These are phyloP conservation scores for Desoria tigrina DNA, from an alignment of 2,888 invertebrate species.

Conservation along the genomic window DNA sequence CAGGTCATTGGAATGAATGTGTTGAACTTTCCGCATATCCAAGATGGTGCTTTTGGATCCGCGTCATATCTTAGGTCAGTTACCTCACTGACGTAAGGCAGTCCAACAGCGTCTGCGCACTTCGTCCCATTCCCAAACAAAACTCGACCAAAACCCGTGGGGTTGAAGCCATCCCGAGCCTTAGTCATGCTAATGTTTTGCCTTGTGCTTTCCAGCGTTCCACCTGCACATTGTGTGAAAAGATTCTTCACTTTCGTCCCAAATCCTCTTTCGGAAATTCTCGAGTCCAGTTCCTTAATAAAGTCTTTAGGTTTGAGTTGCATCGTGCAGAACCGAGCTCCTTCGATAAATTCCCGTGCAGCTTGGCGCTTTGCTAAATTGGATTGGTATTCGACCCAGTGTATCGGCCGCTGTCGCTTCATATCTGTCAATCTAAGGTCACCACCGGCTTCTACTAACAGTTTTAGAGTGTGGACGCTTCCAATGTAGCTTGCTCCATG, in stretches of 20 bases:
- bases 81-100: slow-evolving; percentile 47
- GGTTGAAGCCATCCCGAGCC: slow-evolving; percentile 9
- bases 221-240: not conserved
- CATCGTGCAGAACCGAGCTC: slow-evolving; percentile 44
- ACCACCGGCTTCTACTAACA: slow-evolving; percentile 58
- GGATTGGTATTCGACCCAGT: slow-evolving; percentile 50
- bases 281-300: not conserved
- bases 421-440: slow-evolving; percentile 58
- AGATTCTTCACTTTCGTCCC: too few relatives aligned
- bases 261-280: not conserved
- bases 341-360: slow-evolving; percentile 48
- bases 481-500: slow-evolving; percentile 58
- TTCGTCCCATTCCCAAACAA: slow-evolving; percentile 47
- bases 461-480: slow-evolving; percentile 55
- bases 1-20: slow-evolving; percentile 52
- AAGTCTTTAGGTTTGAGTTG: slow-evolving; percentile 13
- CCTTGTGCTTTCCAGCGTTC: not conserved
- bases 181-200: not conserved
- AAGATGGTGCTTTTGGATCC: slow-evolving; percentile 40
- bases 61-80: slow-evolving; percentile 44
- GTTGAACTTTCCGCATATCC: slow-evolving; percentile 51
- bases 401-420: slow-evolving; percentile 55
- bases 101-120: slow-evolving; percentile 44
- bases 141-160: slow-evolving; percentile 35
- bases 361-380: slow-evolving; percentile 37